Percentiles rank a stretch among this genome's conserved stretches.
Conservation (phyloP, 2,888 invertebrate genomes). For the Hydrotaea diabolus region DNA sequence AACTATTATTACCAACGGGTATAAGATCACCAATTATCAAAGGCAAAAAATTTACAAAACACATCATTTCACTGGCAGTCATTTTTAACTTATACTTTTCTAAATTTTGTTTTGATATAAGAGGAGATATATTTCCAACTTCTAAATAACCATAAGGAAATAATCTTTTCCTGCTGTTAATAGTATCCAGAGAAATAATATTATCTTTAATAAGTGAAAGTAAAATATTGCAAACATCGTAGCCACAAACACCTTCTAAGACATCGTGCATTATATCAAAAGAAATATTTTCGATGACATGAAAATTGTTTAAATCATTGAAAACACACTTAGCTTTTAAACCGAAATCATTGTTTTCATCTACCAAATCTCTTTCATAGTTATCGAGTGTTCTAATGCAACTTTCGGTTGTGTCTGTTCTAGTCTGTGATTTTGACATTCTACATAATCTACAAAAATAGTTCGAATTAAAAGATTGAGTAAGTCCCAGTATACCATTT, state of each 20-base stretch:
- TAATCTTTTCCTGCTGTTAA: constrained; percentile 53
- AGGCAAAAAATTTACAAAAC: constrained; percentile 47
- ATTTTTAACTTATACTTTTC: constrained; percentile 59
- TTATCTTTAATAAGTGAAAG: constrained; percentile 47
- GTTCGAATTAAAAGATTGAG: constrained; percentile 66
- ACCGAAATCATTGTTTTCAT: too few relatives aligned
- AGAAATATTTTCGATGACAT: too few relatives aligned
- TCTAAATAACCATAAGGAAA: constrained; percentile 54
- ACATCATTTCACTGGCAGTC: constrained; percentile 61
- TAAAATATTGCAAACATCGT: constrained; percentile 62
- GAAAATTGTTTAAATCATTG: too few relatives aligned
- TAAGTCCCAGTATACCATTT: constrained; percentile 49
- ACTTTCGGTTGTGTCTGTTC: constrained; percentile 49
- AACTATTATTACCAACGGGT: constrained; percentile 43
- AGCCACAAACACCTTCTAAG: constrained; percentile 47
- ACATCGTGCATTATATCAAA: not conserved
- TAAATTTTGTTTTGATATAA: constrained; percentile 34
- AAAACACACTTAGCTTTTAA: too few relatives aligned
- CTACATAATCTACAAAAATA: constrained; percentile 64
- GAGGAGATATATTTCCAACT: constrained; percentile 34
- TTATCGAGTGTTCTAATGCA: constrained; percentile 46
- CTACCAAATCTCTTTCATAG: too few relatives aligned
- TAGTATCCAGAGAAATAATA: constrained; percentile 44
- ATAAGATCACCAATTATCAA: constrained; percentile 60
- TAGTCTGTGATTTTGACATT: constrained; percentile 57